Percentiles rank a stretch among this genome's conserved stretches.
phyloP scores from a whole-genome alignment of 1,140 invertebrate species.

The Antheraea mylitta region DNA sequence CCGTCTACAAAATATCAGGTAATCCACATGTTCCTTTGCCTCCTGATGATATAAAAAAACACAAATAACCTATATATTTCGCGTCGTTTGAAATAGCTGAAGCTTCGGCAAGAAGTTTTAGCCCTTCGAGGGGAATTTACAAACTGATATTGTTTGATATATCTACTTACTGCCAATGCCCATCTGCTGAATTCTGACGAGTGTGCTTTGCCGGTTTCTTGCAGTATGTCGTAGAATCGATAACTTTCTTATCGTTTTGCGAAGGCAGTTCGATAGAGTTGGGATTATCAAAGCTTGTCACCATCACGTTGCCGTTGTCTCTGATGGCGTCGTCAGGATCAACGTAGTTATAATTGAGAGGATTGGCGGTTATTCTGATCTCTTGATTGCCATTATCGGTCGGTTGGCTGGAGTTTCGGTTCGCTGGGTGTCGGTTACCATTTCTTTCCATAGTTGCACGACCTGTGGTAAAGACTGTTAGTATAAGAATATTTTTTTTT shows the following conservation, averaged over 20 bases:
- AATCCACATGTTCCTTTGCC: too few relatives aligned
- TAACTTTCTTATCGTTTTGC: constrained; percentile 65
- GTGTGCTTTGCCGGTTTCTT: constrained; percentile 77
- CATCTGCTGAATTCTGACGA: constrained; percentile 70
- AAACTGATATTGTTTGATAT: constrained; percentile 21
- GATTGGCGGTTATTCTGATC: constrained; percentile 89
- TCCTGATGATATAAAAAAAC: too few relatives aligned
- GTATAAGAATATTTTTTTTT: too few relatives aligned
- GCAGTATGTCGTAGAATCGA: constrained; percentile 87
- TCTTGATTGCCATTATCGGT: constrained; percentile 63
- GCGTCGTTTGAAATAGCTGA: too few relatives aligned
- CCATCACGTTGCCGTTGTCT: constrained; percentile 76
- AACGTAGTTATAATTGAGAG: constrained; percentile 83
- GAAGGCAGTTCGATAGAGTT: constrained; percentile 85
- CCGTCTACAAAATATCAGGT: too few relatives aligned
- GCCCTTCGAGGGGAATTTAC: too few relatives aligned
- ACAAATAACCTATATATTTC: too few relatives aligned
- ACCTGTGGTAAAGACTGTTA: constrained; percentile 47
- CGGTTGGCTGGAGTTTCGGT: constrained; percentile 61
- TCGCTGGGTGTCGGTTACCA: constrained; percentile 66
- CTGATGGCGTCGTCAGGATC: constrained; percentile 82
- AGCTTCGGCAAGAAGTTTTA: too few relatives aligned
- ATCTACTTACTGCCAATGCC: constrained; percentile 76
- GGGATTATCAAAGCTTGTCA: constrained; percentile 86
- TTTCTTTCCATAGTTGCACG: constrained; percentile 92